Conservation (phyloP, 2,113 vertebrate species). For the Trematocara marginatum region DNA sequence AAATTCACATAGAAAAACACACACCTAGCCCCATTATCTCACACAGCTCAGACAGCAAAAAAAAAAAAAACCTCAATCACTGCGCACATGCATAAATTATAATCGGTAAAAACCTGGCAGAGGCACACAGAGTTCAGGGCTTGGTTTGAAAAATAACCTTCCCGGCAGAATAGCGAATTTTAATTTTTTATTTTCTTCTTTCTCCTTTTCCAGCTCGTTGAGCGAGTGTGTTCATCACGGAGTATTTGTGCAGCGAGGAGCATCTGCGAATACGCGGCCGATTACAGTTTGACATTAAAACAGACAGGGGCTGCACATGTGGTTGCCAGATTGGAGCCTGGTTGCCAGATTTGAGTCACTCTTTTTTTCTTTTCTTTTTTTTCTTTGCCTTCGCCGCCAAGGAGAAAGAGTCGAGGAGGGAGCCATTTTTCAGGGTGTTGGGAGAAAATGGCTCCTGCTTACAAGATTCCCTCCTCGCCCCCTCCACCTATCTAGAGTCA, state of each 20-base stretch:
- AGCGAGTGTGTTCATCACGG: neutral
- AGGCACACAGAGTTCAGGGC: neutral
- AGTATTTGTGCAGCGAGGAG: slow-evolving; percentile 14
- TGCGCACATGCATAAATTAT: neutral
- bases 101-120: slow-evolving; percentile 2
- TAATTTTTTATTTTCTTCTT: neutral
- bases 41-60: slow-evolving; percentile 2
- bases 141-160: neutral
- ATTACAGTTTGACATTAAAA: slow-evolving; percentile 42
- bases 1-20: neutral
- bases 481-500: neutral
- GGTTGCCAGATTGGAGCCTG: slow-evolving; percentile 58
- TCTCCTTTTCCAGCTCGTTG: neutral
- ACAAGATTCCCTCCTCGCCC: neutral
- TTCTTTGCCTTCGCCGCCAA: slow-evolving; percentile 9
- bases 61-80: neutral
- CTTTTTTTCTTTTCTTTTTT: neutral
- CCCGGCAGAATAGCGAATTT: neutral
- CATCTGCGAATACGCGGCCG: slow-evolving; percentile 33
- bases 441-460: slow-evolving; percentile 33
- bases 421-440: slow-evolving; percentile 39
- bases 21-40: slow-evolving; percentile 37
- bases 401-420: slow-evolving; percentile 26
- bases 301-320: slow-evolving; percentile 49
- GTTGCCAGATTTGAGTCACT: slow-evolving; percentile 49